Percentiles rank a stretch among this genome's conserved stretches.
phyloP scores from a whole-genome alignment of 2,888 invertebrate species.

The Drosophila limbata region DNA sequence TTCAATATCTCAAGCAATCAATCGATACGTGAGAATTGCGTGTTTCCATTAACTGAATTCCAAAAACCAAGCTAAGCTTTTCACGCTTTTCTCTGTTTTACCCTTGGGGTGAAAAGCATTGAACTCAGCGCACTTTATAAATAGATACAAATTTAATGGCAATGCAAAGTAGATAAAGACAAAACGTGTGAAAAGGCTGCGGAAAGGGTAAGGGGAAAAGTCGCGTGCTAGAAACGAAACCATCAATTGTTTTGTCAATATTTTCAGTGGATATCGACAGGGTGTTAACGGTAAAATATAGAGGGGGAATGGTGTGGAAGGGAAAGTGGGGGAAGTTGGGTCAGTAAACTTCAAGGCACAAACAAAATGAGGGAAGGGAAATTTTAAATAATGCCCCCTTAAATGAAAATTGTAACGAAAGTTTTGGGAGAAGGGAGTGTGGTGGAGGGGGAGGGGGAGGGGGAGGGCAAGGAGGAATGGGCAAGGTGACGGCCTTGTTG shows the following conservation, averaged over 20 bases:
- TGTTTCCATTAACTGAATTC: constrained; percentile 26
- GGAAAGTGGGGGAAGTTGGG: constrained; percentile 34
- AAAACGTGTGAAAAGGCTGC: constrained; percentile 2
- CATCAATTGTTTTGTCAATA: constrained; percentile 80
- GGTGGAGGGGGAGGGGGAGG: too few relatives aligned
- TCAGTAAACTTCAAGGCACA: constrained; percentile 47
- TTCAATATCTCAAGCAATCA: constrained; percentile 21
- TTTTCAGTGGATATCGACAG: constrained; percentile 64
- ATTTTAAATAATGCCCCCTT: constrained; percentile 46
- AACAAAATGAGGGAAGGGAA: constrained; percentile 27
- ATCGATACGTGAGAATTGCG: constrained; percentile 50
- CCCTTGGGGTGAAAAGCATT: constrained; percentile 3
- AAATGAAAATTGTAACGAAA: constrained; percentile 69
- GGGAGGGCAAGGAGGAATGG: too few relatives aligned
- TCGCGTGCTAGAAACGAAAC: constrained; percentile 54
- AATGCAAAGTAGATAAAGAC: constrained; percentile 26
- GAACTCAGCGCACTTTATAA: constrained; percentile 36
- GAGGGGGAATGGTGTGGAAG: background rate
- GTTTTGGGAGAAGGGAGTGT: constrained; percentile 55
- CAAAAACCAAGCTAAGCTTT: constrained; percentile 57
- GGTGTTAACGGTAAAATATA: constrained; percentile 41
- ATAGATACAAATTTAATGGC: constrained; percentile 29
- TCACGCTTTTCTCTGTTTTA: constrained; percentile 19
- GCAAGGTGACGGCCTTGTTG: constrained; percentile 41
- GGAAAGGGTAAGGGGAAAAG: background rate